Base-by-base conservation (phyloP, 2,113 vertebrate genomes). In the Pseudorectes ferrugineus region DNA sequence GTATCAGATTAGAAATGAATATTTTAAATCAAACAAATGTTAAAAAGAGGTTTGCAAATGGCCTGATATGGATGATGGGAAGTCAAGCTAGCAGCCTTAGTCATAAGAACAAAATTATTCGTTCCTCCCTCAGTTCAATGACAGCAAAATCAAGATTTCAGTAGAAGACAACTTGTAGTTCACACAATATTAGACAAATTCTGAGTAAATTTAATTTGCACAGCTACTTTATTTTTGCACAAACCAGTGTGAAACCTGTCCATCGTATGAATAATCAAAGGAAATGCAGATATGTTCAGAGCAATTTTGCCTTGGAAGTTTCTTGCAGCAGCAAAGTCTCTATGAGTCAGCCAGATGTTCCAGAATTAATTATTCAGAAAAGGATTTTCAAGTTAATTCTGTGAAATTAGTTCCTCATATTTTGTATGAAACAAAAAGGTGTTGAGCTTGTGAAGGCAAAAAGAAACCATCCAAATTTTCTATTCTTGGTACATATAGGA, bases 321-420 rank as follows among this genome's bases (percentile, higher is more conserved):
- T 96, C 94, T 95, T 97, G 89, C 88, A 96, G 82, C 43, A 90
- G 65, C 63, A 97, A 94, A 97, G 58, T 49, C 58, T 95, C 90
- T 92, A 24, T 95, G 91, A 97, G 76, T 93, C 66, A 51, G 71
- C 74, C 96, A 98, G 95, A 96, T 97, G 93, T 97, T 96, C 73
- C 46, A 59, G 57, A 93, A 97, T 97, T 74, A 97, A 97, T 97
- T 97, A 96, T 97, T 97, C 90, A 96, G 93, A 85, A 95, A 94
- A 90, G 21, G 40, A 80, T 92, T 96, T 97, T 95, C 48, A 80
- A 91, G 85, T 93, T 94, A 95, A 91, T 96, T 80, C 88, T 91
- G 82, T 91, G 82, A 97, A 97, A 97, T 97, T 81, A 91, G 58
- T 93, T 96, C 85, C 91, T 98, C 57, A 15, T 95, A 92, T 94